Base-by-base conservation (phyloP, 2,797 vertebrate species). In the Neosilurus hyrtlii region DNA sequence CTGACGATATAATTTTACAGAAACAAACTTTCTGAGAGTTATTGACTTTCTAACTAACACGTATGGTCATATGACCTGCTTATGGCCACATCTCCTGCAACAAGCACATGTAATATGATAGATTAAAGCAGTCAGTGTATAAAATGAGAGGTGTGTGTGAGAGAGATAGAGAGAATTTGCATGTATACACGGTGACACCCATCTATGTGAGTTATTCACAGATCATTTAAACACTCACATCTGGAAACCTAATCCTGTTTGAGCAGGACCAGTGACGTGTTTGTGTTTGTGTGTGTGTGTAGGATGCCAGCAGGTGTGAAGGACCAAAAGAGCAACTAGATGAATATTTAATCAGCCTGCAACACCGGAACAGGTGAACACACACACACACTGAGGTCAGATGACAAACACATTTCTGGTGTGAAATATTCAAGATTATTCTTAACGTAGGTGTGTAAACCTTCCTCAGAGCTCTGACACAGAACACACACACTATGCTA, bases 341-440 rank as follows among this genome's bases (percentile, higher is more conserved):
- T 85, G 96, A 99, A 94, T 97, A 98, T 95, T 95, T 99, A 95
- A 96, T 97, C 89, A 88, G 89, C 79, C 95, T 99, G 86, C 98
- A 99, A 92, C 96, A 96, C 88, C 97, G 94, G 91, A 99, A 99
- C 95, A 95, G 98, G 98, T 99, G 94, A 95, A 92, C 88, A 86
- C 90, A 91, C 89, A 91, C 90, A 89, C 85, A 62, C 57, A 51
- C 49, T 49, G 1, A 18, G 11, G 43, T 71, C 49, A 52, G 24
- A 71, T 71, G 43, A n/a, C 43, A n/a, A 71, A 12, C 43, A 15
- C 68, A 71, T 11, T 24, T n/a, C 49, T 71, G 68, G n/a, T 71
- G 43, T 71, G 22, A 43, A 43, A 43, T 43, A 43, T 43, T 43
- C 37, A 43, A 43, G 37, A 43, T 43, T 43, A 3, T 43, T 3